These are phyloP conservation scores for Criorhina ranunculi DNA, from an alignment of 2,888 invertebrate genomes.

Conservation along the genomic window DNA sequence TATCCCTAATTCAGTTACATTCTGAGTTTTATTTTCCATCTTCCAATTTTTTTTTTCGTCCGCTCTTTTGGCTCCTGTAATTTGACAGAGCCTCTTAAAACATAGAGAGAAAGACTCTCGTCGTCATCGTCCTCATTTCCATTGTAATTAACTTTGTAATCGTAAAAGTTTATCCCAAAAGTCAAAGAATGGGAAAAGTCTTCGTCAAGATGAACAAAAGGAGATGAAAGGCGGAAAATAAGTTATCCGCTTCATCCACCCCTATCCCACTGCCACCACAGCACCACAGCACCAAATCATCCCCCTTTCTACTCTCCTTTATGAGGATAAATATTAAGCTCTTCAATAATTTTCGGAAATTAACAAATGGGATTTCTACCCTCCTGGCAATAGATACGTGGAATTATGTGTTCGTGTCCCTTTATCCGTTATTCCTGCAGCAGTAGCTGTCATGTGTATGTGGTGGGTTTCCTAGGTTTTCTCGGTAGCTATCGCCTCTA, in stretches of 20 bases:
- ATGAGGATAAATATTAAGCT: conserved; percentile 72
- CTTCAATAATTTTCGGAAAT: conserved; percentile 76
- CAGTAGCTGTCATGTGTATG: conserved; percentile 45
- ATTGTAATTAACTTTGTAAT: conserved; percentile 76
- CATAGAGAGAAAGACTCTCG: conserved; percentile 10
- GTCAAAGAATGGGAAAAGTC: conserved; percentile 32
- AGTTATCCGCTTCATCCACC: conserved; percentile 53
- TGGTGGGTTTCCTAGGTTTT: conserved; percentile 46
- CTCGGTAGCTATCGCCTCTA: conserved; percentile 12
- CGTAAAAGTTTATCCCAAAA: conserved; percentile 69
- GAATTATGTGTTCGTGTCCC: conserved; percentile 66
- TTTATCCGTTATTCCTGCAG: conserved; percentile 36
- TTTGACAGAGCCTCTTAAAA: conserved; percentile 10
- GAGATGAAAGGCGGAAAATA: conserved; percentile 63
- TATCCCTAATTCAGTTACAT: conserved; percentile 63
- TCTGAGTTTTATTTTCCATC: conserved; percentile 23
- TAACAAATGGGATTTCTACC: conserved; percentile 74
- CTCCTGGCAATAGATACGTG: conserved; percentile 71
- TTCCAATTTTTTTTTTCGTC: conserved; percentile 1
- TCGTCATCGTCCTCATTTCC: conserved; percentile 64
- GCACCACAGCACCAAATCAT: neutral
- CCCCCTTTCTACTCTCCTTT: conserved; percentile 4
- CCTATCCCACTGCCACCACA: conserved; percentile 7
- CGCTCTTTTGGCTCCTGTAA: conserved; percentile 18
- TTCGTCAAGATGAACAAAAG: conserved; percentile 59